Evolutionary conservation across 2,888 invertebrate genomes (phyloP).

Genomic region (Amblyjoppa fuscipennis): DNA sequence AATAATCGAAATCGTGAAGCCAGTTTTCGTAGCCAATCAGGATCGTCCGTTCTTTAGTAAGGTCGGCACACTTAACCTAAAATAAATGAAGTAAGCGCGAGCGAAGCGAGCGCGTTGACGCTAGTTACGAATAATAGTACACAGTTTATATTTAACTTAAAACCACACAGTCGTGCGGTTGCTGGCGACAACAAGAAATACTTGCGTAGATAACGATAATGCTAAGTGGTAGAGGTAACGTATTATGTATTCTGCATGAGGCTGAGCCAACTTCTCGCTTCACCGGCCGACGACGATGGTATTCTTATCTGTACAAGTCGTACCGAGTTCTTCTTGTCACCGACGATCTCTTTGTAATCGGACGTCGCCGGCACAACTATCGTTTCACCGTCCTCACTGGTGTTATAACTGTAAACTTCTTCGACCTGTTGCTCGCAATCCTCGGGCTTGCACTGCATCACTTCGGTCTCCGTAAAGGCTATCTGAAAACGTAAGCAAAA

Average conservation of each 20-base stretch:
- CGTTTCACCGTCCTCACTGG: conserved; percentile 78
- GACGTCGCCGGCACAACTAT: conserved; percentile 81
- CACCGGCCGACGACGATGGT: conserved; percentile 76
- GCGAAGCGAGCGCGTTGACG: too few species aligned
- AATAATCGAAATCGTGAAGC: too few species aligned
- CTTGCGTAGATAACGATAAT: not conserved
- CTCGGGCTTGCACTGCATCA: conserved; percentile 79
- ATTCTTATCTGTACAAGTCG: conserved; percentile 82
- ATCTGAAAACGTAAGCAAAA: conserved; percentile 70
- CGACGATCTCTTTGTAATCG: conserved; percentile 79
- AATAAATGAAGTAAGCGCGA: too few species aligned
- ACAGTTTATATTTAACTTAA: conserved; percentile 19
- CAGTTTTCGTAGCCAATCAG: too few species aligned
- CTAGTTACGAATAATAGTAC: not conserved
- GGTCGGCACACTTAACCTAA: too few species aligned
- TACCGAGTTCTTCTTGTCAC: conserved; percentile 78
- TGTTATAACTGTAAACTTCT: conserved; percentile 80
- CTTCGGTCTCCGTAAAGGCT: conserved; percentile 74
- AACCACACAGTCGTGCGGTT: not conserved
- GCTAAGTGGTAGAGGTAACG: conserved; percentile 2
- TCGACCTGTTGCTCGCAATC: conserved; percentile 74
- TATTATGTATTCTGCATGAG: conserved; percentile 80
- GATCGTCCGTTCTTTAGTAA: too few species aligned
- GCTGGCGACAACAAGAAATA: conserved; percentile 15
- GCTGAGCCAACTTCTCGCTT: conserved; percentile 81